These are phyloP conservation scores for Microcebus lehilahytsara DNA, from an alignment of 2,113 vertebrate species.

Conservation along the genomic window DNA sequence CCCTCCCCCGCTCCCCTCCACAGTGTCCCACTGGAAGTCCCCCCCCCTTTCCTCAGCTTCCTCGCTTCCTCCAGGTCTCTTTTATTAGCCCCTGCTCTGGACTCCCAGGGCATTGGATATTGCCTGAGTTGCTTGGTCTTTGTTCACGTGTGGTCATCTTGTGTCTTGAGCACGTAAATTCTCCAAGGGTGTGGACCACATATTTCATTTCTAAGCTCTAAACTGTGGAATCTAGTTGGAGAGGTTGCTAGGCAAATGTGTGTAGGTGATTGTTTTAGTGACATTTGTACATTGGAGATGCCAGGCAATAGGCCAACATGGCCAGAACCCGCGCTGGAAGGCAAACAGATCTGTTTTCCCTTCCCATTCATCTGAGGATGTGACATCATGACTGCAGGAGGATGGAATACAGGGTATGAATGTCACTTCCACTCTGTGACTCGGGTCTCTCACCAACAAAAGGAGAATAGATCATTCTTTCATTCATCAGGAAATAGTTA, in stretches of 20 bases:
- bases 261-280: not conserved
- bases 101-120: not conserved
- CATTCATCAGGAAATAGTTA: not conserved
- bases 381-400: not conserved
- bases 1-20: not conserved
- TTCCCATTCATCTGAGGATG: not conserved
- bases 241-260: not conserved
- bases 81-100: not conserved
- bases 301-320: not conserved
- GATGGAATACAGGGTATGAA: not conserved
- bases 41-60: not conserved
- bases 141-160: not conserved
- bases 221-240: not conserved
- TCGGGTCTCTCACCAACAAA: not conserved
- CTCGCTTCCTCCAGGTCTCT: not conserved
- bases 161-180: not conserved
- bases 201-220: not conserved
- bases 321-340: not conserved
- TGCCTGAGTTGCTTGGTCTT: not conserved
- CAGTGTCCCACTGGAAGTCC: rapidly evolving
- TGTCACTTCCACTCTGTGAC: not conserved
- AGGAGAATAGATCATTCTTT: not conserved
- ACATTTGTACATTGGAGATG: not conserved
- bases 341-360: not conserved
- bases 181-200: not conserved